Conservation (phyloP, 2,888 invertebrate genomes). For the Caenorhabditis sp. region DNA sequence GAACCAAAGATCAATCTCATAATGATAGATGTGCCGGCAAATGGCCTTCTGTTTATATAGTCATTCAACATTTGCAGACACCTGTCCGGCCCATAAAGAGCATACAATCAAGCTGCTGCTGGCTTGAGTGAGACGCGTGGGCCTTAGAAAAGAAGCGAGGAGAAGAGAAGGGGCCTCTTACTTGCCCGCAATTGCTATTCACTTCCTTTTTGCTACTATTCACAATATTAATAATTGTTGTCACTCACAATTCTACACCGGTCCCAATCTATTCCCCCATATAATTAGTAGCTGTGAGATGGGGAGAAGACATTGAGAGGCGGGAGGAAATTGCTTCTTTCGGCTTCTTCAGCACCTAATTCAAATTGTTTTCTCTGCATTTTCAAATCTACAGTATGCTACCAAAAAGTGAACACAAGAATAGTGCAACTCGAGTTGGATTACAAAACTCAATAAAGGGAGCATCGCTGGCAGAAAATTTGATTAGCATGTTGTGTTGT, state of each 20-base stretch:
- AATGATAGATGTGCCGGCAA: slow-evolving; percentile 39
- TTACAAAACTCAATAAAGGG: background rate
- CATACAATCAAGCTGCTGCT: slow-evolving; percentile 57
- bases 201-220: slow-evolving; percentile 55
- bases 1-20: slow-evolving; percentile 51
- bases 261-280: slow-evolving; percentile 4
- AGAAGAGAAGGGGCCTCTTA: background rate
- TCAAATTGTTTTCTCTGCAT: background rate
- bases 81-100: slow-evolving; percentile 61
- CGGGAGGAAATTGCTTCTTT: slow-evolving; percentile 28
- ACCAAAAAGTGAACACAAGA: slow-evolving; percentile 9
- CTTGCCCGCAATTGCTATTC: slow-evolving; percentile 49
- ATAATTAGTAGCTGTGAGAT: slow-evolving; percentile 44
- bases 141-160: slow-evolving; percentile 14
- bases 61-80: slow-evolving; percentile 63
- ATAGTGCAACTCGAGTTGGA: background rate
- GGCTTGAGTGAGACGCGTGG: slow-evolving; percentile 38
- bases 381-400: background rate
- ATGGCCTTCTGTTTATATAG: slow-evolving; percentile 58
- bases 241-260: slow-evolving; percentile 55
- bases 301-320: slow-evolving; percentile 17
- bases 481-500: slow-evolving; percentile 24
- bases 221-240: slow-evolving; percentile 66
- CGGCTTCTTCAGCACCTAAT: background rate
- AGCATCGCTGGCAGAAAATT: slow-evolving; percentile 6